A percentile compares a stretch with the other conserved stretches of the same genome.
Evolutionary conservation across 2,797 vertebrate genomes (phyloP).

Genomic region (Micropoecilia bifurca): DNA sequence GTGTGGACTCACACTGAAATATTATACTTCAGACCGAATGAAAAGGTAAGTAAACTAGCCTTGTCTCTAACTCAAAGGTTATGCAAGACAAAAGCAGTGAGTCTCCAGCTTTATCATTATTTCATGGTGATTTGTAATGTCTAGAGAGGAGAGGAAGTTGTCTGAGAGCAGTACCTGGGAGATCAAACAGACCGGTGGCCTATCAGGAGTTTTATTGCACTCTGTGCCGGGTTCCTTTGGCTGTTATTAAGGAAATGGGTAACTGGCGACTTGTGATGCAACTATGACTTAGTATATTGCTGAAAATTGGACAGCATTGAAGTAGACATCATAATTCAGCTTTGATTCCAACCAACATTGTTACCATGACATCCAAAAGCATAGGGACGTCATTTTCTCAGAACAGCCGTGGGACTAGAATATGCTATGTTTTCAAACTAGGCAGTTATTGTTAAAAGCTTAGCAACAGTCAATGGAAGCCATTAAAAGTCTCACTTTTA

Average conservation of each 20-base stretch:
- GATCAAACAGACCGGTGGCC: neutral
- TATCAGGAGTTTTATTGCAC: neutral
- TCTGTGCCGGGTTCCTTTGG: no score
- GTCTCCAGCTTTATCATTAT: neutral
- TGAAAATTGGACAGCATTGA: neutral
- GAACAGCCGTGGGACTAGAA: neutral
- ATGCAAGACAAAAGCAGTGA: neutral
- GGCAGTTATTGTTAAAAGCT: neutral
- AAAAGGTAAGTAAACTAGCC: neutral
- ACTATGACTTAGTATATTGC: neutral
- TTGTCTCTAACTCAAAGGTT: neutral
- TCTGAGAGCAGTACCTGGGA: neutral
- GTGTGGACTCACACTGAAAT: neutral
- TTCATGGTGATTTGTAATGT: neutral
- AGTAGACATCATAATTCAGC: neutral
- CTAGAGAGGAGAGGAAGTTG: neutral
- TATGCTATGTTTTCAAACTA: neutral
- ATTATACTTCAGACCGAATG: neutral
- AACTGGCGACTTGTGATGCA: neutral
- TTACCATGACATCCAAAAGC: neutral
- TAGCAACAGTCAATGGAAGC: neutral
- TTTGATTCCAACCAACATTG: neutral
- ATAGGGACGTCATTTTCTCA: neutral
- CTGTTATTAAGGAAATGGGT: neutral
- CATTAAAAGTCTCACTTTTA: neutral